Evolutionary conservation across 2,888 invertebrate species (phyloP).

Genomic region (Yponomeuta cagnagella): DNA sequence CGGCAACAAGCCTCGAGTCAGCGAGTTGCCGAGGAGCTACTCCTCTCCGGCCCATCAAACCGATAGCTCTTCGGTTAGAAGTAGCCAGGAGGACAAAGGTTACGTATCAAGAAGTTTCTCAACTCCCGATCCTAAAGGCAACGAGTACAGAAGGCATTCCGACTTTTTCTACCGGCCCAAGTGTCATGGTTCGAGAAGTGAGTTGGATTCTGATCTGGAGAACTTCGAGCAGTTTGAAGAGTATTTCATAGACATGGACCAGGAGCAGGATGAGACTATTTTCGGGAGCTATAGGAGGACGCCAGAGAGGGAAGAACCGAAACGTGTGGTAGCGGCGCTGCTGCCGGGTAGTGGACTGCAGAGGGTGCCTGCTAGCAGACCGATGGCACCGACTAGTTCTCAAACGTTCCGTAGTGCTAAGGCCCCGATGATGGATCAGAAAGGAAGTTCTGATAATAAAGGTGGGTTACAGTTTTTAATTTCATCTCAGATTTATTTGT

Average conservation of each 20-base stretch:
- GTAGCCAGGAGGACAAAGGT: constrained; percentile 33
- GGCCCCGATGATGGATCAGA: constrained; percentile 45
- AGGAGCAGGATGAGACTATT: constrained; percentile 49
- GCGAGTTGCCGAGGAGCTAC: constrained; percentile 55
- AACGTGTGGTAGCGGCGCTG: constrained; percentile 52
- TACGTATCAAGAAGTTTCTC: constrained; percentile 60
- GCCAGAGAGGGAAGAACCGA: constrained; percentile 55
- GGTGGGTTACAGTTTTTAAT: constrained; percentile 30
- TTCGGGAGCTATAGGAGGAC: constrained; percentile 44
- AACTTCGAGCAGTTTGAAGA: constrained; percentile 65
- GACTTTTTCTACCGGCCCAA: constrained; percentile 56
- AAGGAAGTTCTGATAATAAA: constrained; percentile 39
- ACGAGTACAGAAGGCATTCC: constrained; percentile 48
- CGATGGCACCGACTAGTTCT: constrained; percentile 42
- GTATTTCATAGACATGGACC: constrained; percentile 62
- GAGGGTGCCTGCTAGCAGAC: constrained; percentile 47
- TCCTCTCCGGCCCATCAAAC: constrained; percentile 53
- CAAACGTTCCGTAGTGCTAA: constrained; percentile 43
- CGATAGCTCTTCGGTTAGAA: constrained; percentile 30
- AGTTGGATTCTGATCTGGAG: constrained; percentile 61
- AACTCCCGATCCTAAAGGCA: constrained; percentile 56
- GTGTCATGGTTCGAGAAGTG: constrained; percentile 52
- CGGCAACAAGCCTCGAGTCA: constrained; percentile 30
- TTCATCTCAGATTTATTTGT: too few relatives aligned
- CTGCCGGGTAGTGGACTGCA: constrained; percentile 66